Evolutionary conservation across 2,113 vertebrate genomes (phyloP), one percentile per base, ranked within the genome.

Genomic region (Dasypus novemcinctus): DNA sequence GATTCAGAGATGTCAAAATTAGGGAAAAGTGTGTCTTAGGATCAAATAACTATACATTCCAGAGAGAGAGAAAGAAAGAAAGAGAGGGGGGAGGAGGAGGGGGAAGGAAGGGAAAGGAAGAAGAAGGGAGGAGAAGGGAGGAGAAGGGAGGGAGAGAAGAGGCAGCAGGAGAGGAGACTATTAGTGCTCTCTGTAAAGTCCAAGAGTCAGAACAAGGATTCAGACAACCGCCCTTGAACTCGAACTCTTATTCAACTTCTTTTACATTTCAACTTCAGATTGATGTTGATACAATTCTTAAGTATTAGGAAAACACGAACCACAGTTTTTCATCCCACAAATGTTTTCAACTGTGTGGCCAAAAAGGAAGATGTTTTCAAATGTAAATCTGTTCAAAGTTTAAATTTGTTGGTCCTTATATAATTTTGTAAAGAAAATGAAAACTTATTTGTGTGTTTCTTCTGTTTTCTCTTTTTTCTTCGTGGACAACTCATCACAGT

Each of bases 291-390:
- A 82, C 11, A 90, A 66, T 33, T 75, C 82, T 94, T 86, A 82
- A 11, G 18, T 63, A 68, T 33, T 43, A 92, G 29, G 52, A 92
- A 93, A 94, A 75, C 43, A 90, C 6, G 7, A 8, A 82, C n/a
- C 52, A 38, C 68, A 54, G 81, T 91, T 92, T 69, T 2, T 76
- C 43, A 76, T 17, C 36, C 71, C 20, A 64, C 20, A 92, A 94
- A 91, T 93, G 76, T 81, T 95, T 93, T 92, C 66, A 90, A 31
- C 12, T 84, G 31, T 81, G 49, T 69, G 21, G 0, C 14, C 61
- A 75, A 90, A 93, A 78, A 94, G 12, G 25, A 97, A 96, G 74
- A 87, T 95, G 68, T 90, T 82, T 94, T 90, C 38, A 59, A 92
- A 95, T 17, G 93, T 15, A 79, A 95, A 78, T 93, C 75, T 92